phyloP scores from a whole-genome alignment of 1,140 invertebrate species.

The Solen grandis region DNA sequence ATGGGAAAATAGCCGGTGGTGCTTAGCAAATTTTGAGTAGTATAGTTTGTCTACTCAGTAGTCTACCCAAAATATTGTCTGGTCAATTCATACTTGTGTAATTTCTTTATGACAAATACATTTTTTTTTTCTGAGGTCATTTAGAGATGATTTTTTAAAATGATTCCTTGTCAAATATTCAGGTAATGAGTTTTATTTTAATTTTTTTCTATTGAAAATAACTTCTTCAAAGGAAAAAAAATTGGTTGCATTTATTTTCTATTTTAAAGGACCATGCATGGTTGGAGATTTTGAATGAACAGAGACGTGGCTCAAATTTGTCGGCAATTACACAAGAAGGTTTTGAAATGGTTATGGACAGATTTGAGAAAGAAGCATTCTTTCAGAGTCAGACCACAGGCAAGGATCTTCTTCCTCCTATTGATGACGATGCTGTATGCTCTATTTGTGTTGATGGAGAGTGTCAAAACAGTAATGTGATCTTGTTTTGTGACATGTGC shows the following conservation, averaged over 20 bases:
- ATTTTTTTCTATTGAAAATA: no score
- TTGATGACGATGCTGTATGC: conserved; percentile 99
- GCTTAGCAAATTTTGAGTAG: no score
- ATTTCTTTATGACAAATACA: no score
- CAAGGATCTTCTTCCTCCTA: conserved; percentile 74
- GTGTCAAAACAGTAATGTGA: conserved; percentile 97
- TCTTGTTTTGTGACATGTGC: conserved; percentile 99
- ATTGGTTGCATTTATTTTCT: conserved; percentile 21
- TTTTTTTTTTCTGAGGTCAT: no score
- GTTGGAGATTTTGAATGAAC: conserved; percentile 93
- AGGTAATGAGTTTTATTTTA: no score
- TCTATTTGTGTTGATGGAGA: conserved; percentile 95
- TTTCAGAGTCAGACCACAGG: conserved; percentile 85
- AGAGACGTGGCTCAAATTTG: conserved; percentile 74
- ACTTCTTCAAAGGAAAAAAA: no score
- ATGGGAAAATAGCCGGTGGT: no score
- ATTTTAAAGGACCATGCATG: conserved; percentile 89
- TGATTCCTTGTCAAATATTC: no score
- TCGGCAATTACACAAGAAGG: conserved; percentile 84
- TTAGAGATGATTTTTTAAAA: no score
- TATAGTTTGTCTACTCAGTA: no score
- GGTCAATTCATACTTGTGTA: no score
- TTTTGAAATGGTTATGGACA: conserved; percentile 97
- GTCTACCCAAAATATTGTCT: no score
- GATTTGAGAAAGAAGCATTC: conserved; percentile 98